Base-by-base conservation (phyloP, 2,113 vertebrate species). In the Steatornis caripensis region DNA sequence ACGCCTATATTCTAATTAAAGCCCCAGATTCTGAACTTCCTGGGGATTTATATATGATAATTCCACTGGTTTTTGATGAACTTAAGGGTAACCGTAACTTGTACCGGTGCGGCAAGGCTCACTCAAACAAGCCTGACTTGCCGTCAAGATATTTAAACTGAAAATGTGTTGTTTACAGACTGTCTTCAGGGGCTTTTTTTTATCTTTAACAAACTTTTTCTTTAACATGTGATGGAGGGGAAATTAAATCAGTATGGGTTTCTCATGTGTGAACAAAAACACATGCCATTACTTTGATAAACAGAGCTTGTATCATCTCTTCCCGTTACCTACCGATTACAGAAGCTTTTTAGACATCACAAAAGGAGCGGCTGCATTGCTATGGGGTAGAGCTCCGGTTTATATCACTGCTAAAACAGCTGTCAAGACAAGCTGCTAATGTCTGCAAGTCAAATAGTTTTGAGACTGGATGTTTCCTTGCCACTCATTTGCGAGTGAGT, bases 51-150 rank as follows among this genome's bases (percentile, higher is more conserved):
- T 7, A 17, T 6, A 22, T 1, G 14, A 7, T 18, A 39, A 60
- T 51, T 55, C 23, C 16, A 6, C 21, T 41, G 16, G 11, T 23
- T 80, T 53, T 62, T 27, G n/a, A 75, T 45, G 77, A 62, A 23
- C 1, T 71, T 37, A 5, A 5, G 14, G 24, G 51, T 54, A 58
- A 46, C 2, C 65, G 5, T 36, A 16, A 23, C 11, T 78, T 79
- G 9, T 32, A 19, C 0, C 0, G 0, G 10, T 37, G 68, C 1
- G 9, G 22, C 41, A 60, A 58, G n/a, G 7, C 46, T 84, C 23
- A 12, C n/a, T 57, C 11, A 9, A 14, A 68, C 6, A 39, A 22
- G 45, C 75, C 58, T 41, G 37, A 54, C 7, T 87, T 60, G 8
- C 17, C 51, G 26, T 66, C 32, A 30, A 51, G 45, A 4, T 53